phyloP scores from a whole-genome alignment of 2,113 vertebrate species.

The Hirundichthys speculiger region DNA sequence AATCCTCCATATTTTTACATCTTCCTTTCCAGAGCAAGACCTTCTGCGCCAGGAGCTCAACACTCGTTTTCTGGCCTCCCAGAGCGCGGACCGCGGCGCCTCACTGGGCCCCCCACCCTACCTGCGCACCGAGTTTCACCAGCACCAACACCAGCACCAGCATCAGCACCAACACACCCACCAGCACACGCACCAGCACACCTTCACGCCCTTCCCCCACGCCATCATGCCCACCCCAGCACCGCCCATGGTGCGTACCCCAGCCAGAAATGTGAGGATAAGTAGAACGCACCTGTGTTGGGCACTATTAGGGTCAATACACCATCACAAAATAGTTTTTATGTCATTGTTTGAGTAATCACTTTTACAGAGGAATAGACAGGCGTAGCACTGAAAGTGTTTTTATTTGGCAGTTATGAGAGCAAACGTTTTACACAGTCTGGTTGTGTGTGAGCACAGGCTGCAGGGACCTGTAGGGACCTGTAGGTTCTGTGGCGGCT shows the following conservation, averaged over 20 bases:
- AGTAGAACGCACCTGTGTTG: conserved; percentile 83
- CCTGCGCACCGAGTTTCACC: conserved; percentile 98
- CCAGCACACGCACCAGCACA: conserved; percentile 99
- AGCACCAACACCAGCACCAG: conserved; percentile 95
- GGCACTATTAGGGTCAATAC: conserved; percentile 8
- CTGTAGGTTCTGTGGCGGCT: conserved; percentile 39
- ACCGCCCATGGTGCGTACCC: conserved; percentile 99
- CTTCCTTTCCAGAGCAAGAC: conserved; percentile 88
- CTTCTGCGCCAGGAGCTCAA: conserved; percentile 97
- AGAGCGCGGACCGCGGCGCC: conserved; percentile 95
- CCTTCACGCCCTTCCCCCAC: conserved; percentile 98
- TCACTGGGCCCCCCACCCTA: conserved; percentile 95
- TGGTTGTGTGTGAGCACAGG: conserved; percentile 40
- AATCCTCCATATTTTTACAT: neutral
- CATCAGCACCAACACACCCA: conserved; percentile 93
- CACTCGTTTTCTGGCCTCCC: conserved; percentile 96
- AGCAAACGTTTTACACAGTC: conserved; percentile 32
- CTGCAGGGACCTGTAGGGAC: conserved; percentile 32
- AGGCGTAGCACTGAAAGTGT: conserved; percentile 4
- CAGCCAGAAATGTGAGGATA: conserved; percentile 98
- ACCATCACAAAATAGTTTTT: neutral
- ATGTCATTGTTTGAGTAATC: conserved; percentile 20
- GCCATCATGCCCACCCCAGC: conserved; percentile 99
- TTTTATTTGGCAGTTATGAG: conserved; percentile 26
- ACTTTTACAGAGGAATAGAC: conserved; percentile 13